Base-by-base conservation (phyloP, 2,888 invertebrate genomes). In the Brenthis ino region DNA sequence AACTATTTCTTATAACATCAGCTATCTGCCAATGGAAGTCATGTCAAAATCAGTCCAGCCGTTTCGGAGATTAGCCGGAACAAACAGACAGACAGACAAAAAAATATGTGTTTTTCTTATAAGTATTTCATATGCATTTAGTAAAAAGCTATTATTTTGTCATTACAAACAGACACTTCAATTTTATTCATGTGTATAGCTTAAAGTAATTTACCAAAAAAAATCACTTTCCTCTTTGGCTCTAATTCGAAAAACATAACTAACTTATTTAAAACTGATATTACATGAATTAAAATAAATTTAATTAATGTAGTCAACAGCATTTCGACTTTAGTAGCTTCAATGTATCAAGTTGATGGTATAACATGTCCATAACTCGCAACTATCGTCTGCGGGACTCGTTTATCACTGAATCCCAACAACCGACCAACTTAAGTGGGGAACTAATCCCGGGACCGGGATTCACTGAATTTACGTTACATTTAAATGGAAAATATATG, bases 371-470 rank as follows among this genome's bases (percentile, higher is more conserved):
- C 47, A 53, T 53, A 43, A 50, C 33, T 28, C 14, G 28, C 43
- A 67, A 61, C 70, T 70, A 71, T 66, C 70, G 60, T 51, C 33
- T 55, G 54, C 48, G 64, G 37, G 65, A 61, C 66, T 66, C 72
- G 70, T 72, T 71, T 71, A 71, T 72, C 72, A 72, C 65, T 37
- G 60, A 64, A 69, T 56, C 71, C 69, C 69, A 67, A 71, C 74
- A 70, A 73, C 69, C 64, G 55, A 66, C 71, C 69, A 74, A 69
- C 72, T 71, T 74, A 74, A 74, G 72, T 71, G 71, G 74, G 68
- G 65, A 66, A 68, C 74, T 74, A 74, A 72, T 74, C 74, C 72
- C 54, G 20, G 64, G 33, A 67, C 58, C 64, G 64, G 67, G 69
- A 68, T 68, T 57, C 65, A 57, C 70, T 61, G 68, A 66, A 65